Evolutionary conservation across 2,888 invertebrate genomes (phyloP).

Genomic region (Leptinotarsa peninsularis): DNA sequence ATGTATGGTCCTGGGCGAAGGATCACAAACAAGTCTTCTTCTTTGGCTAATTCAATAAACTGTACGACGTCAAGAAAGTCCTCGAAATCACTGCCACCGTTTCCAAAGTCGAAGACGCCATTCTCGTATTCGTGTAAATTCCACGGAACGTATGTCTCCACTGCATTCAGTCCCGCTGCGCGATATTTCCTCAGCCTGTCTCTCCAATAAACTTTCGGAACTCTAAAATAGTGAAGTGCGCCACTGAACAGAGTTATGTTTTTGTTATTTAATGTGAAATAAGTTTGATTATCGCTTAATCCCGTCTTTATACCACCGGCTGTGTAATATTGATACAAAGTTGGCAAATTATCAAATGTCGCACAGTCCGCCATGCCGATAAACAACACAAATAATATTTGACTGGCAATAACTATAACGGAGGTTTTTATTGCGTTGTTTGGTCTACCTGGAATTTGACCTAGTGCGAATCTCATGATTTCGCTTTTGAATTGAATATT

Average conservation of each 20-base stretch:
- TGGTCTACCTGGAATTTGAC: no score
- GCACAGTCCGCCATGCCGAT: slow-evolving; percentile 70
- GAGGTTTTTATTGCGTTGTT: no score
- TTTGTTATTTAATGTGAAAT: slow-evolving; percentile 63
- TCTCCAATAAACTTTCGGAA: slow-evolving; percentile 82
- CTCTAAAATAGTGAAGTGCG: slow-evolving; percentile 85
- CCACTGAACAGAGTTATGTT: slow-evolving; percentile 66
- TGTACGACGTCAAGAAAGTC: slow-evolving; percentile 70
- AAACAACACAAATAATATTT: not conserved
- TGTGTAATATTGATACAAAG: slow-evolving; percentile 63
- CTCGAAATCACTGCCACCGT: slow-evolving; percentile 70
- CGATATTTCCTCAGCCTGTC: slow-evolving; percentile 80
- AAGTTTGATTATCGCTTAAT: slow-evolving; percentile 51
- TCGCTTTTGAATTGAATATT: no score
- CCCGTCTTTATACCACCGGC: slow-evolving; percentile 57
- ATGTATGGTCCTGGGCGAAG: slow-evolving; percentile 92
- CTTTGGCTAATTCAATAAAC: slow-evolving; percentile 80
- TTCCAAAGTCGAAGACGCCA: slow-evolving; percentile 68
- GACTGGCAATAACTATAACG: no score
- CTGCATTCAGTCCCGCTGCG: slow-evolving; percentile 87
- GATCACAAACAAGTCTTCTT: slow-evolving; percentile 82
- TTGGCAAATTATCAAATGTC: slow-evolving; percentile 62
- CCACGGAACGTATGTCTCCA: slow-evolving; percentile 84
- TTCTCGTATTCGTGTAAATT: slow-evolving; percentile 69
- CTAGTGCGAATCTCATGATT: no score